Evolutionary conservation across 2,888 invertebrate species (phyloP).

Genomic region (Galerucella pusilla): DNA sequence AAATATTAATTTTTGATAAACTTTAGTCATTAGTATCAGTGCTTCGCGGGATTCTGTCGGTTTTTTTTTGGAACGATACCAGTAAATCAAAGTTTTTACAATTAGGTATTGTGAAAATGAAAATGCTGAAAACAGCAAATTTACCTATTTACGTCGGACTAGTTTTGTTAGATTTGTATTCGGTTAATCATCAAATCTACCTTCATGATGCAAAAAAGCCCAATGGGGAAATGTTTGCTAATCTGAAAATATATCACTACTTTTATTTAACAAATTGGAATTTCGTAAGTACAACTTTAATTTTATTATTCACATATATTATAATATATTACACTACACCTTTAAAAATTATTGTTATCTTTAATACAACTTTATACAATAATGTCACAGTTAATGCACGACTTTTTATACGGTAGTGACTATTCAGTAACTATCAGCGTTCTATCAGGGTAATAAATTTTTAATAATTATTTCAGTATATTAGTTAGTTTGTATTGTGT

Average conservation of each 20-base stretch:
- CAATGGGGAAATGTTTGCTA: conserved; percentile 14
- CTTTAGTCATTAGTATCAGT: not conserved
- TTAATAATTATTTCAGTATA: too few species aligned
- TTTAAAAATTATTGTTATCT: too few species aligned
- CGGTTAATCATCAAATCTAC: conserved; percentile 3
- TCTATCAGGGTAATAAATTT: too few species aligned
- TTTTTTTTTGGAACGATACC: not conserved
- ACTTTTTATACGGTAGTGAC: too few species aligned
- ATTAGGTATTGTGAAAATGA: not conserved
- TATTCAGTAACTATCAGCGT: too few species aligned
- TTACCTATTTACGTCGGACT: conserved; percentile 13
- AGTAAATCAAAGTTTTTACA: not conserved
- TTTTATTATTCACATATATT: not conserved
- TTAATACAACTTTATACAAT: not conserved
- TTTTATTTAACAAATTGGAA: conserved; percentile 36
- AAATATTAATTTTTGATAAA: not conserved
- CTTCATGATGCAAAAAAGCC: conserved; percentile 22
- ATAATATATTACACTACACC: too few species aligned
- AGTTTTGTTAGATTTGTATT: conserved; percentile 15
- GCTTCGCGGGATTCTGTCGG: not conserved
- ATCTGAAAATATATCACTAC: conserved; percentile 23
- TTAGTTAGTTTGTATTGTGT: too few species aligned
- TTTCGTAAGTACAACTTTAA: conserved; percentile 31
- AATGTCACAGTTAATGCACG: not conserved
- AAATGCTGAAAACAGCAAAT: not conserved